Evolutionary conservation across 2,888 invertebrate species (phyloP), one percentile per base, ranked within the genome.

Genomic region (Aphrophora alni): DNA sequence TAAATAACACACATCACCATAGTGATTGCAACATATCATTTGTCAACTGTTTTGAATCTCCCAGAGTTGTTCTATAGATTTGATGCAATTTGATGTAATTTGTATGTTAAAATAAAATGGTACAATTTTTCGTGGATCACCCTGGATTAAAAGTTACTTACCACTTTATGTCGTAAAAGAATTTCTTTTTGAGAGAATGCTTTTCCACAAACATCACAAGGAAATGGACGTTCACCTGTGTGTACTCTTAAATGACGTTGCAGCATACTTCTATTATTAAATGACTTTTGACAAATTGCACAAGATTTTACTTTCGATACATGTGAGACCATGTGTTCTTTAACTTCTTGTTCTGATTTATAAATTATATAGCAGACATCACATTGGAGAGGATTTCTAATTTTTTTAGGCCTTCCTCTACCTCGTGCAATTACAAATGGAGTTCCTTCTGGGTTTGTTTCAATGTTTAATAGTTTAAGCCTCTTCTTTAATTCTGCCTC

Each of bases 181-280:
- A 78, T 80, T 25, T 83, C 83, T 69, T 82, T 82, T 59, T 83
- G 82, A 10, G 78, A 38, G 59, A 83, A 83, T 0, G 51, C 38
- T 51, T 44, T 80, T 28, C 28, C 38, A 71, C 83, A 83, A 12
- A 75, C 26, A 7, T 78, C 38, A 71, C 83, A 83, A 0, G 14
- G 7, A 33, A 76, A 78, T 10, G 82, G 82, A 17, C 69, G 73
- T 26, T 80, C 77, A 0, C 78, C 82, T 1, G 77, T 77, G 78
- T 83, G 83, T 1, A 80, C 33, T 21, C 75, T 26, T n/a, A 38
- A 12, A 73, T 83, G 83, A 0, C 78, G 79, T 14, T 28, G 5
- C 10, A 79, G 21, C 26, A 73, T 51, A 26, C 75, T 79, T 12
- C 21, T 27, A 8, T 24, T 68, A 17, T 17, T 24, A 38, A 81